A percentile compares a stretch with the other conserved stretches of the same genome.
Evolutionary conservation across 2,113 vertebrate genomes (phyloP).

Genomic region (Telmatochromis sp.): DNA sequence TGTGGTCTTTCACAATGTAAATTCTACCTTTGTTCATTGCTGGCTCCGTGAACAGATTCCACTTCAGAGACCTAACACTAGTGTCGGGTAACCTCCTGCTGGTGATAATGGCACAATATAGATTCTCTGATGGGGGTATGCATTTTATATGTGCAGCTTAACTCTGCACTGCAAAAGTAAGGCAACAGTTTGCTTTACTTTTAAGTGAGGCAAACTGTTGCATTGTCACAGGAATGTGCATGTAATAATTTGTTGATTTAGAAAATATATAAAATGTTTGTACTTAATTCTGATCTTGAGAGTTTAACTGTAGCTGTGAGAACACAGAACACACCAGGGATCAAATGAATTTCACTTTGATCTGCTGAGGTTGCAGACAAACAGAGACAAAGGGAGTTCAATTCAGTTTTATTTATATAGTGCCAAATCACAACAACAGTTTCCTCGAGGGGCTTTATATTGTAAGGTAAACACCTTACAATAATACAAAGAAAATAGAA

Average conservation of each 20-base stretch:
- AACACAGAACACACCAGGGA: background rate
- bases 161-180: background rate
- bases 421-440: background rate
- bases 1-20: background rate
- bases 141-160: background rate
- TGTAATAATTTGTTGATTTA: background rate
- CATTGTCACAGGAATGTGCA: background rate
- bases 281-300: background rate
- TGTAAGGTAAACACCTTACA: background rate
- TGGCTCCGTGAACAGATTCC: background rate
- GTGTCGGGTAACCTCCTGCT: background rate
- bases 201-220: background rate
- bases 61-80: background rate
- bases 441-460: background rate
- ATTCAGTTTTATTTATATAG: background rate
- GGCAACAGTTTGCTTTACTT: background rate
- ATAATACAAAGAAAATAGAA: background rate
- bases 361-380: background rate
- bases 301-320: background rate
- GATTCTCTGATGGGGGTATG: background rate
- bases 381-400: background rate
- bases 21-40: background rate
- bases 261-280: background rate
- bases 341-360: background rate
- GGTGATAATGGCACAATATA: background rate